Conservation (phyloP, 1,140 invertebrate species). For the Ceratina japonica region DNA sequence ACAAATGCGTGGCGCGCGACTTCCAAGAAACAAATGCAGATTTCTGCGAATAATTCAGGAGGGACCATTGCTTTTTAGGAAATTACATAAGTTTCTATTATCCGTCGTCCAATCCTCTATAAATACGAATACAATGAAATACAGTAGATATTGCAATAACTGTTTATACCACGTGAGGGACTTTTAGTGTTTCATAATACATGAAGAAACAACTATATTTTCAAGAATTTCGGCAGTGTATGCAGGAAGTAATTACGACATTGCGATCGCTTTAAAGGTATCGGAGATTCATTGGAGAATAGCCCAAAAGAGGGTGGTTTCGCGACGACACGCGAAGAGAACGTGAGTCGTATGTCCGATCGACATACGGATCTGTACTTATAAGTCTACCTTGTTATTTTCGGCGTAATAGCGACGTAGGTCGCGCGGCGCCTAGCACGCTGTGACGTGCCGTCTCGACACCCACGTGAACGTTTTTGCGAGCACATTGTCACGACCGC, state of each 20-base stretch:
- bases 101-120: no score
- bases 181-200: no score
- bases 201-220: no score
- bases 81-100: no score
- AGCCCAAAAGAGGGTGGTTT: conserved; percentile 12
- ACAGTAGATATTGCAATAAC: no score
- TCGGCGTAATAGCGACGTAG: conserved; percentile 41
- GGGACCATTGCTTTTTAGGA: no score
- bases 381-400: conserved; percentile 63
- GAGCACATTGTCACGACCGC: conserved; percentile 18
- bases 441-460: conserved; percentile 62
- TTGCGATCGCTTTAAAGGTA: neutral
- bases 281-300: conserved; percentile 29
- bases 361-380: conserved; percentile 24
- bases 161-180: no score
- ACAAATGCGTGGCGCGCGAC: no score
- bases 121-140: no score
- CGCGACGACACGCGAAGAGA: conserved; percentile 28
- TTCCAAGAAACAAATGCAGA: neutral
- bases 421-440: conserved; percentile 57
- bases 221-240: no score
- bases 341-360: conserved; percentile 31
- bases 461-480: conserved; percentile 58
- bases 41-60: neutral
- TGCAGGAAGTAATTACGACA: neutral